Evolutionary conservation across 2,888 invertebrate species (phyloP), one percentile per base, ranked within the genome.

Genomic region (Salticus scenicus): DNA sequence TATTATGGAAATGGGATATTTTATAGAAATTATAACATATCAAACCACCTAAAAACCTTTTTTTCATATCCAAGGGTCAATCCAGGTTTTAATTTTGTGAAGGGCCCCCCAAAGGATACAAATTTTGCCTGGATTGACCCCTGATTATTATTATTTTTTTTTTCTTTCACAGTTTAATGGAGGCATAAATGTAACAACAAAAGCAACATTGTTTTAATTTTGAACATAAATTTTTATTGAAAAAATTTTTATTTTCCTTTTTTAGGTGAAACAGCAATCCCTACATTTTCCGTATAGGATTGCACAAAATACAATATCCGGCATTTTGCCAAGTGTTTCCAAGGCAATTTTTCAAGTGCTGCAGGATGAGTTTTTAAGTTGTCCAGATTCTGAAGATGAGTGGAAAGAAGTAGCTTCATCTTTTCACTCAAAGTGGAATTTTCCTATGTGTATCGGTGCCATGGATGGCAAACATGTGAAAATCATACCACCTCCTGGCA

Each of bases 381-480:
- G 7, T 24, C 33, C 74, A 17, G 1, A 57, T 27, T 41, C 41
- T 5, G 28, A 41, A 41, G 41, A 75, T 1, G 28, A 75, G 14
- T 66, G 75, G 75, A n/a, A 4, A 10, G 24, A 8, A 0, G 20
- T 75, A 0, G 64, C 66, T 14, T 8, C 27, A 8, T 10, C 33
- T 41, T 41, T 66, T 14, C 12, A 66, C 0, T 17, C 28, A 5
- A 1, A 1, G 20, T 66, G 75, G 42, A 64, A 75, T 37, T 75
- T 75, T 12, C 66, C 75, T 12, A 31, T 33, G 41, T 75, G 75
- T n/a, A n/a, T 66, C 1, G 75, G 66, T 27, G 66, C 66, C 2
- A 7, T 75, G 30, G 75, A 75, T 66, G 66, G 66, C 2, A 75
- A 66, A 64, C 75, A 75, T 42, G 41, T 33, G 0, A 5, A 66